Evolutionary conservation across 64 coral and sea anemone genomes (phyloP), one percentile per base, ranked within the genome.

Genomic region (Montipora foliosa): DNA sequence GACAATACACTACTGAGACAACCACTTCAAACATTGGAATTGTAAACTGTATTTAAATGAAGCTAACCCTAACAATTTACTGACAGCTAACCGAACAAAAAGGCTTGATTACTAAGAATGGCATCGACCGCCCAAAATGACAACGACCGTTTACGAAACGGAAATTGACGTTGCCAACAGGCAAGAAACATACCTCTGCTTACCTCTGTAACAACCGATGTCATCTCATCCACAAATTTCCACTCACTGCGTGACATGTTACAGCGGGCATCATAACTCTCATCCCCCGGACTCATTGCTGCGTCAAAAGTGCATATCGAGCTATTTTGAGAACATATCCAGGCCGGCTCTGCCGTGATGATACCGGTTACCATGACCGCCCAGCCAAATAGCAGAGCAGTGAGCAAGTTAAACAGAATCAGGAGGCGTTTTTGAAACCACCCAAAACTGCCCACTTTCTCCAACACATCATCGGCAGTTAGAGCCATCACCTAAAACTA

Each of bases 401-500:
- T 52, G 53, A 86, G 82, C 19, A 81, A 74, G 59, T 72, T 81
- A 1, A 73, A 67, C 14, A 91, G 19, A 57, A 91, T 67, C 1
- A 82, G 49, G 49, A 91, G 61, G 49, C 89, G 89, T 91, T 71
- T 50, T 53, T 91, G 89, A 50, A 81, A 82, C 78, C 89, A 51
- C 0, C 89, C 89, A 82, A 94, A 97, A 79, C 95, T 93, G 8
- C 95, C 95, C 29, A 97, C 75, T 70, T 81, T 24, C 5, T 94
- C 82, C 13, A 97, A 64, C 5, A 93, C 74, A 48, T 97, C 81
- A 20, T 97, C 95, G 1, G 91, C 89, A 0, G 83, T 51, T 10
- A 91, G 45, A 22, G 82, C 74, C 92, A 94, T 97, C n/a, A 52
- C 19, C 69, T 73, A 75, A 16, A 57, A 88, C 15, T 8, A 22